These are phyloP conservation scores for Caligus rogercresseyi DNA, from an alignment of 1,140 invertebrate genomes.

Conservation along the genomic window DNA sequence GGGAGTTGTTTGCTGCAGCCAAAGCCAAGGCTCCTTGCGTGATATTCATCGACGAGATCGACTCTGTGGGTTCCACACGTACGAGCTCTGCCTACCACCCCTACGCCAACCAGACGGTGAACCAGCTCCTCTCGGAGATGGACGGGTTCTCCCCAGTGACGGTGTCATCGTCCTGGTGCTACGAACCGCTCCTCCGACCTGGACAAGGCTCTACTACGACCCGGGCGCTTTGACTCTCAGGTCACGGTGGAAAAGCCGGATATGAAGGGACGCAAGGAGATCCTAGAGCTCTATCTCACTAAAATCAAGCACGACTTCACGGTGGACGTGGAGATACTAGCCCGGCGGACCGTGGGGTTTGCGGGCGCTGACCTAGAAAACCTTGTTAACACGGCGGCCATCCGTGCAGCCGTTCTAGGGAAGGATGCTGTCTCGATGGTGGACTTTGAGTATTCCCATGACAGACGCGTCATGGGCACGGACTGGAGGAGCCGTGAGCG, in stretches of 20 bases:
- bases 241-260: conserved; percentile 65
- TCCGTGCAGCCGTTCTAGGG: conserved; percentile 77
- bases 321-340: conserved; percentile 64
- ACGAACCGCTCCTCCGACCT: conserved; percentile 90
- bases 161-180: conserved; percentile 86
- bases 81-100: conserved; percentile 90
- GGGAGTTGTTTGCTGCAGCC: conserved; percentile 76
- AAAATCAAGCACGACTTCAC: conserved; percentile 43
- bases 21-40: conserved; percentile 91
- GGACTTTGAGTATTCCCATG: conserved; percentile 77
- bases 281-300: conserved; percentile 63
- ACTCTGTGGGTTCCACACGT: conserved; percentile 88
- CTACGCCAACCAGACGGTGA: conserved; percentile 98
- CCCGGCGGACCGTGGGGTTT: conserved; percentile 56
- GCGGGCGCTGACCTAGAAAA: conserved; percentile 83
- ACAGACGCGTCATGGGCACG: conserved; percentile 84
- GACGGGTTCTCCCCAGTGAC: conserved; percentile 75
- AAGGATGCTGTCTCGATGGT: conserved; percentile 66
- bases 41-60: conserved; percentile 98
- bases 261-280: conserved; percentile 70
- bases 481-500: conserved; percentile 11
- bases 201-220: conserved; percentile 80
- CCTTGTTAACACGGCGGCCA: conserved; percentile 57
- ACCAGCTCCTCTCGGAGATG: conserved; percentile 62
- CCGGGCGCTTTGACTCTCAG: conserved; percentile 92